Percentiles rank a stretch among this genome's conserved stretches.
Evolutionary conservation across 2,888 invertebrate species (phyloP).

Genomic region (Himalopsyche anomala): DNA sequence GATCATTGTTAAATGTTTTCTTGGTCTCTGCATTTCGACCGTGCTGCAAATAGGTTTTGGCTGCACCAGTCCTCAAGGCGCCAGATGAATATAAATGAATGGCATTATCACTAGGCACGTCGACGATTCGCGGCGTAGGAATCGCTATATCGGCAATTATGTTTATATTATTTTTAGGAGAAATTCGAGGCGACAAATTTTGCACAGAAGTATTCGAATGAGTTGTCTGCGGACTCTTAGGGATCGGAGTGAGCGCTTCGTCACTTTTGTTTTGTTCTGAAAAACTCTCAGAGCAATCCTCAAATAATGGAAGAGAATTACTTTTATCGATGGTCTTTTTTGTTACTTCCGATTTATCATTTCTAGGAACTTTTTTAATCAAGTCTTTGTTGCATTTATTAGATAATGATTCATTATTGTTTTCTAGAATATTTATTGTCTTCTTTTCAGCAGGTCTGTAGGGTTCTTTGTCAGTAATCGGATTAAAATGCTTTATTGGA

Average conservation of each 20-base stretch:
- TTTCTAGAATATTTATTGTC: not conserved
- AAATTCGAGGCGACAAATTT: not conserved
- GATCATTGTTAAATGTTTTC: not conserved
- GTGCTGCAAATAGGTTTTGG: constrained; percentile 12
- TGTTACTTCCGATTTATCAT: not conserved
- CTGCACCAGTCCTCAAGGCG: not conserved
- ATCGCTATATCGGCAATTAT: not conserved
- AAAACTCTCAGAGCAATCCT: constrained; percentile 45
- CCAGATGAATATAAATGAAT: not conserved
- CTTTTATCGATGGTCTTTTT: constrained; percentile 72
- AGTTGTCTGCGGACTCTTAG: not conserved
- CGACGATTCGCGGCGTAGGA: constrained; percentile 6
- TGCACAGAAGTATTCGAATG: too few relatives aligned
- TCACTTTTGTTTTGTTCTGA: not conserved
- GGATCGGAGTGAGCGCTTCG: not conserved
- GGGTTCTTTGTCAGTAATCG: not conserved
- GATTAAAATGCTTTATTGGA: not conserved
- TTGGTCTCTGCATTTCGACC: constrained; percentile 20
- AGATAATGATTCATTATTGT: constrained; percentile 21
- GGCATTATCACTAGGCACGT: not conserved
- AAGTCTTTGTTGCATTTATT: constrained; percentile 1
- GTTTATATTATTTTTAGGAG: constrained; percentile 6
- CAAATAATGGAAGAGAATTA: constrained; percentile 69
- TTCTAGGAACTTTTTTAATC: not conserved
- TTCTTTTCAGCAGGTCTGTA: not conserved